phyloP scores from a whole-genome alignment of 1,140 invertebrate species.

The Euwallacea fornicatus region DNA sequence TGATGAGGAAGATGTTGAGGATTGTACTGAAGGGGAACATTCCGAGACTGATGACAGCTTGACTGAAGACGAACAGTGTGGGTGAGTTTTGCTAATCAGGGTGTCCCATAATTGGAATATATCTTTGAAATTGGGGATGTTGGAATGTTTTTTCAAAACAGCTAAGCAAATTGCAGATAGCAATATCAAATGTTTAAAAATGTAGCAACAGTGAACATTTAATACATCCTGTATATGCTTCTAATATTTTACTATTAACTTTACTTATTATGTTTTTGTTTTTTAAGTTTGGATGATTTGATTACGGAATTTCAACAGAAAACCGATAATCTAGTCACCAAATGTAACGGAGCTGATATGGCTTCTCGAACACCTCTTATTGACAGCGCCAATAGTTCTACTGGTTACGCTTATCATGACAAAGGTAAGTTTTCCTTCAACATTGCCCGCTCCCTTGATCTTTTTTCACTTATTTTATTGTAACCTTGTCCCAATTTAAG shows the following conservation, averaged over 20 bases:
- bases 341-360: conserved; percentile 39
- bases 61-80: conserved; percentile 18
- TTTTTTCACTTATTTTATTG: no score
- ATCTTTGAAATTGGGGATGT: no score
- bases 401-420: conserved; percentile 37
- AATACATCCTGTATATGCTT: no score
- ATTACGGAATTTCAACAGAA: conserved; percentile 71
- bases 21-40: conserved; percentile 57
- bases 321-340: conserved; percentile 66
- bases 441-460: no score
- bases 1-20: conserved; percentile 59
- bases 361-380: conserved; percentile 32
- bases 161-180: not conserved
- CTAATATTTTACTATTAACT: no score
- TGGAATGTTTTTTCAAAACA: no score
- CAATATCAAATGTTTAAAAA: no score
- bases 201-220: not conserved
- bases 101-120: not conserved
- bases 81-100: not conserved
- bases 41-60: conserved; percentile 59
- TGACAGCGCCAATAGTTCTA: conserved; percentile 45
- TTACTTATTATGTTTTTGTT: not conserved
- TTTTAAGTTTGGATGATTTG: conserved; percentile 65
- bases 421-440: conserved; percentile 24
- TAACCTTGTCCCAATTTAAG: no score